These are phyloP conservation scores for Agrochola lota DNA, from an alignment of 2,888 invertebrate species.

Conservation along the genomic window DNA sequence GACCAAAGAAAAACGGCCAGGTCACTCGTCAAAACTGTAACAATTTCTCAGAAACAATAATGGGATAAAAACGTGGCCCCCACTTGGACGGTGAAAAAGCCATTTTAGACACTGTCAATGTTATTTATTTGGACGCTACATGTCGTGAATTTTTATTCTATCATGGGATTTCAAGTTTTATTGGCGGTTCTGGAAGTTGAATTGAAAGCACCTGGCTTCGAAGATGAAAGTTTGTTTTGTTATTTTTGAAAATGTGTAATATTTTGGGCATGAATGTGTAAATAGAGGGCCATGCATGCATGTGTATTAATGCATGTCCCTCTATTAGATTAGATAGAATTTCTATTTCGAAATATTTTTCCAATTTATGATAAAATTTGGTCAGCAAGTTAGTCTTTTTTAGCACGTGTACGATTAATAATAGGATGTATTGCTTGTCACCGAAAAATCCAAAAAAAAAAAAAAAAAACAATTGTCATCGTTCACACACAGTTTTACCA, in stretches of 20 bases:
- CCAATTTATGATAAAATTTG: neutral
- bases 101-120: constrained; percentile 89
- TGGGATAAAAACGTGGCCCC: constrained; percentile 84
- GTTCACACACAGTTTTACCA: neutral
- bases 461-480: too few species aligned
- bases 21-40: constrained; percentile 90
- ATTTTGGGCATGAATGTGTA: neutral
- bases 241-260: constrained; percentile 20
- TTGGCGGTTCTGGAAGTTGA: constrained; percentile 78
- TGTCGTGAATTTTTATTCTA: constrained; percentile 88
- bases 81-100: constrained; percentile 83
- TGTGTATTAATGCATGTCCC: neutral
- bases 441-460: too few species aligned
- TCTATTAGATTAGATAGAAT: too few species aligned
- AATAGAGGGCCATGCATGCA: neutral
- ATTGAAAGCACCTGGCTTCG: constrained; percentile 72
- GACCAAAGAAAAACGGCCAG: constrained; percentile 88
- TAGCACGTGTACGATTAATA: neutral
- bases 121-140: constrained; percentile 88
- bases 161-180: constrained; percentile 89
- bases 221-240: constrained; percentile 23
- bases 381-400: neutral
- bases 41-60: constrained; percentile 91
- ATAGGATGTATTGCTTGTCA: neutral
- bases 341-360: too few species aligned